Conservation (phyloP, 2,888 invertebrate species). For the Polyommatus iphigenia region DNA sequence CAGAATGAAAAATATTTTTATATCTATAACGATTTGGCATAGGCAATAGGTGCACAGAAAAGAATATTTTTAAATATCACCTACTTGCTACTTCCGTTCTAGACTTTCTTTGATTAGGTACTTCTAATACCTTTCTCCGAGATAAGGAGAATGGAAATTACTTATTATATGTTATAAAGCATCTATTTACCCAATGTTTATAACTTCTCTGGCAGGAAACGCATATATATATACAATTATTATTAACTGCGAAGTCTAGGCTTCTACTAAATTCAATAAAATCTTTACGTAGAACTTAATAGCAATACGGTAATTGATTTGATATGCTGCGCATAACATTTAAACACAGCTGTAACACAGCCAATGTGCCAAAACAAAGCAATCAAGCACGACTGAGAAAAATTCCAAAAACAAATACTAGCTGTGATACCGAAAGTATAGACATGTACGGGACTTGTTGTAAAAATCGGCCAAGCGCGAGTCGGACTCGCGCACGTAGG, state of each 20-base stretch:
- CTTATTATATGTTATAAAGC: not conserved
- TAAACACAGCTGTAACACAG: not conserved
- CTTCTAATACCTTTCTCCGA: not conserved
- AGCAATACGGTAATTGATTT: slow-evolving; percentile 2
- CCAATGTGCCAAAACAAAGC: not conserved
- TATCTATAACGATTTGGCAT: not conserved
- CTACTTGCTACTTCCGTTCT: not conserved
- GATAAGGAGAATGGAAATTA: not conserved
- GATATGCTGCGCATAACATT: not conserved
- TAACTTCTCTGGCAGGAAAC: not conserved
- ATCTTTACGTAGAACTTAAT: not conserved
- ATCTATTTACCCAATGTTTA: no score
- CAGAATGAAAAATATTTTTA: not conserved
- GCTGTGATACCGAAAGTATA: not conserved
- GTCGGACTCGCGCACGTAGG: no score
- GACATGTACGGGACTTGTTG: no score
- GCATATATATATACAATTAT: not conserved
- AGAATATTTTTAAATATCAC: not conserved
- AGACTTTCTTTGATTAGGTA: not conserved
- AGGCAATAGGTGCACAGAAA: not conserved
- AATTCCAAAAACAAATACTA: not conserved
- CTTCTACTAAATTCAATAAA: not conserved
- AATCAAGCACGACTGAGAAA: not conserved
- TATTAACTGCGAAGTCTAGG: not conserved
- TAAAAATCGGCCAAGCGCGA: not conserved